Evolutionary conservation across 2,797 vertebrate genomes (phyloP), one percentile per base, ranked within the genome.

Genomic region (Morelia viridis): DNA sequence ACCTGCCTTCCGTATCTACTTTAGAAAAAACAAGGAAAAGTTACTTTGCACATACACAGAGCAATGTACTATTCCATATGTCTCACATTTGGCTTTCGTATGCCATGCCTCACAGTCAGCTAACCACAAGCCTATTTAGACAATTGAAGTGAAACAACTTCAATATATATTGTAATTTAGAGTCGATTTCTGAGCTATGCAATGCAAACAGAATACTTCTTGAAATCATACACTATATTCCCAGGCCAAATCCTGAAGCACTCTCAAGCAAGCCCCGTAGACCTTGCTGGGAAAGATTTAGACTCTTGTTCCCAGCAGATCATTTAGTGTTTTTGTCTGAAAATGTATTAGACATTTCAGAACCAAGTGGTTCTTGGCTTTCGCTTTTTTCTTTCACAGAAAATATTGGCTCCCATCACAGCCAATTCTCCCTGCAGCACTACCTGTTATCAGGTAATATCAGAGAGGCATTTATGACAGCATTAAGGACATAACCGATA

Each of bases 11-110:
- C 62, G 35, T 3, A 2, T 46, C 1, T 91, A 12, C 1, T 0
- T 2, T 50, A 24, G 0, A 0, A 3, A 15, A 2, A 5, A 46
- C 35, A 41, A 10, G 58, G 0, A 61, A 62, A 19, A 71, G 22
- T n/a, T 85, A 60, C 0, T 17, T n/a, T 60, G n/a, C 28, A 85
- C 4, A 31, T n/a, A 26, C n/a, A 50, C 24, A 92, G 22, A 28
- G 28, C 11, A 60, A 64, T 46, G 3, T 7, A 86, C 80, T 41
- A 62, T 5, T 89, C 1, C 35, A 61, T 31, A 15, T 0, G 0
- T 3, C 76, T 68, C 7, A 26, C 0, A 15, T 9, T 5, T 57
- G 57, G 31, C n/a, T 71, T 88, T 57, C 31, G 88, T 4, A 22
- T 57, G 15, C 58, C 5, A 13, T 0, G 10, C 7, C n/a, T 87